Evolutionary conservation across 2,888 invertebrate genomes (phyloP).

Genomic region (Noctua janthe): DNA sequence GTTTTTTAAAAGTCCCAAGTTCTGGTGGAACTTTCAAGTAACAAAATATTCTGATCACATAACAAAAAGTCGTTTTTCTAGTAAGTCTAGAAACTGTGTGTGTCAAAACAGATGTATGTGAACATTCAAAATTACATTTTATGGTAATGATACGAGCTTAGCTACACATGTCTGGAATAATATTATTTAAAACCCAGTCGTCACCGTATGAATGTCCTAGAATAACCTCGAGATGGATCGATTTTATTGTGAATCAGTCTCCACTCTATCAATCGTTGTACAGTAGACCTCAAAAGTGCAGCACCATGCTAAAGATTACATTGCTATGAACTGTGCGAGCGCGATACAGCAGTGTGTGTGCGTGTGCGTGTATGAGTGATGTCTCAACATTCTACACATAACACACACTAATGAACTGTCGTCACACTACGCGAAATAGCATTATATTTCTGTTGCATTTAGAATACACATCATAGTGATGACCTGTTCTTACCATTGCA

Average conservation of each 20-base stretch:
- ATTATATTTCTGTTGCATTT: too few species aligned
- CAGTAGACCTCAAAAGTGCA: too few species aligned
- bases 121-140: constrained; percentile 46
- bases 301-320: too few species aligned
- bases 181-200: constrained; percentile 37
- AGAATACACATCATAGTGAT: too few species aligned
- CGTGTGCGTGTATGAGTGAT: too few species aligned
- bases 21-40: neutral
- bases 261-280: neutral
- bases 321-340: too few species aligned
- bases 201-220: constrained; percentile 23
- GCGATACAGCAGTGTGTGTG: too few species aligned
- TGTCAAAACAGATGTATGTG: constrained; percentile 49
- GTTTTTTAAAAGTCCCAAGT: neutral
- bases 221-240: constrained; percentile 33
- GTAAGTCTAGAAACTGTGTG: constrained; percentile 40
- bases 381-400: too few species aligned
- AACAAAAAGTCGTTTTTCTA: constrained; percentile 4
- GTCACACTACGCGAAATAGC: too few species aligned
- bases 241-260: neutral
- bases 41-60: constrained; percentile 27
- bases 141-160: constrained; percentile 43
- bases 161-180: constrained; percentile 56
- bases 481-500: too few species aligned
- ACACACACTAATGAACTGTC: too few species aligned